Percentiles rank a stretch among this genome's conserved stretches.
Evolutionary conservation across 2,888 invertebrate genomes (phyloP).

Genomic region (Dasysyrphus tricinctus): DNA sequence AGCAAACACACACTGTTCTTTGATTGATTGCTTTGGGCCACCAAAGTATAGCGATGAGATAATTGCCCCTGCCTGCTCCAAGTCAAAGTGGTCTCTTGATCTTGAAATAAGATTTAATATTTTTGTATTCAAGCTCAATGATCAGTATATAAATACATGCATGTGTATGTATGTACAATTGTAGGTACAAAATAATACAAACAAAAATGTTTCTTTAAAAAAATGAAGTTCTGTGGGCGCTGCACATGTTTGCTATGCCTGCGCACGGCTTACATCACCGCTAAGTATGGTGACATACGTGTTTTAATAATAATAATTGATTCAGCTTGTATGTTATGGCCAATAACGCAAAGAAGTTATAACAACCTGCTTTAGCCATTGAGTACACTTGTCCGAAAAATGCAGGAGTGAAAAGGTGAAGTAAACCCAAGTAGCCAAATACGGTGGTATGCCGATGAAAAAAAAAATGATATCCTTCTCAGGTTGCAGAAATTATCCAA

Average conservation of each 20-base stretch:
- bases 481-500: neutral
- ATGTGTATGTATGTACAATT: neutral
- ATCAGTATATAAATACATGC: neutral
- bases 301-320: constrained; percentile 44
- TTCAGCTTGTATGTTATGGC: constrained; percentile 38
- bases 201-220: neutral
- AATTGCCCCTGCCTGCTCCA: neutral
- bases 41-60: neutral
- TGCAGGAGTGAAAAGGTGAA: neutral
- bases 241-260: constrained; percentile 33
- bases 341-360: constrained; percentile 19
- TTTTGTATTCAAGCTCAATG: neutral
- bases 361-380: constrained; percentile 50
- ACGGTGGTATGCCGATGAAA: constrained; percentile 41
- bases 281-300: constrained; percentile 71
- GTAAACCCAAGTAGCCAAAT: constrained; percentile 34
- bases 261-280: constrained; percentile 57
- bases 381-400: constrained; percentile 46
- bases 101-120: constrained; percentile 5
- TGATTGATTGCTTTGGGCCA: constrained; percentile 51
- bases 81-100: constrained; percentile 21
- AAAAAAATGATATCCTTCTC: neutral
- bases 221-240: constrained; percentile 50
- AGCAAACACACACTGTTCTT: constrained; percentile 15
- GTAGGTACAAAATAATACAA: neutral